phyloP scores from a whole-genome alignment of 1,140 invertebrate species.

The Brachionus rubens region DNA sequence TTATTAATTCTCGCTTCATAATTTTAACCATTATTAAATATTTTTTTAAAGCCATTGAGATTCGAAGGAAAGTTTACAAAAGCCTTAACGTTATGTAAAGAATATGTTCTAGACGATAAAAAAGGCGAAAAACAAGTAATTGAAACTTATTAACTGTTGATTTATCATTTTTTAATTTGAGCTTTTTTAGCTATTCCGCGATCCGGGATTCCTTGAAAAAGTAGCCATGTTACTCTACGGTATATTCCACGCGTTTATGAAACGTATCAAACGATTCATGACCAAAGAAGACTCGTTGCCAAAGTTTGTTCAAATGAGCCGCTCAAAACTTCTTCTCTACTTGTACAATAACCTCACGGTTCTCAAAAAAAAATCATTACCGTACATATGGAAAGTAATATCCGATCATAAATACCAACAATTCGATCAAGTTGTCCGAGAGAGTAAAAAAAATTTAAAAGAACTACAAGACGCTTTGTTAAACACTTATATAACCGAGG shows the following conservation, averaged over 20 bases:
- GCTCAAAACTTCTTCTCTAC: conserved; percentile 13
- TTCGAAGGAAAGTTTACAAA: conserved; percentile 34
- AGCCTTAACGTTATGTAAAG: conserved; percentile 16
- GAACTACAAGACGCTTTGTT: not conserved
- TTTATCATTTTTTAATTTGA: not conserved
- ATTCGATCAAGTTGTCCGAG: conserved; percentile 14
- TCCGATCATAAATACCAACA: not conserved
- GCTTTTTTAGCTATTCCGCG: not conserved
- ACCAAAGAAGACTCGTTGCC: conserved; percentile 30
- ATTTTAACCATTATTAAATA: not conserved
- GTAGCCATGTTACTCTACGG: conserved; percentile 6
- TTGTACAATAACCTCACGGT: conserved; percentile 39
- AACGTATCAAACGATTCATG: conserved; percentile 9
- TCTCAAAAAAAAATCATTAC: conserved; percentile 5
- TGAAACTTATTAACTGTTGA: not conserved
- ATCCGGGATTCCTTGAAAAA: not conserved
- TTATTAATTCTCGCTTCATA: not conserved
- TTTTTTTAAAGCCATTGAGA: conserved; percentile 1
- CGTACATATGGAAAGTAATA: conserved; percentile 11
- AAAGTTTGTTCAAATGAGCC: conserved; percentile 22
- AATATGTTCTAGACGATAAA: conserved; percentile 36
- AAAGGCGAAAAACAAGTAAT: conserved; percentile 10
- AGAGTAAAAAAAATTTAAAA: conserved; percentile 41
- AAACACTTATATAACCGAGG: not conserved
- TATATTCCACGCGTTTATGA: conserved; percentile 17